Evolutionary conservation across 2,113 vertebrate species (phyloP).

Genomic region (Catagonus wagneri): DNA sequence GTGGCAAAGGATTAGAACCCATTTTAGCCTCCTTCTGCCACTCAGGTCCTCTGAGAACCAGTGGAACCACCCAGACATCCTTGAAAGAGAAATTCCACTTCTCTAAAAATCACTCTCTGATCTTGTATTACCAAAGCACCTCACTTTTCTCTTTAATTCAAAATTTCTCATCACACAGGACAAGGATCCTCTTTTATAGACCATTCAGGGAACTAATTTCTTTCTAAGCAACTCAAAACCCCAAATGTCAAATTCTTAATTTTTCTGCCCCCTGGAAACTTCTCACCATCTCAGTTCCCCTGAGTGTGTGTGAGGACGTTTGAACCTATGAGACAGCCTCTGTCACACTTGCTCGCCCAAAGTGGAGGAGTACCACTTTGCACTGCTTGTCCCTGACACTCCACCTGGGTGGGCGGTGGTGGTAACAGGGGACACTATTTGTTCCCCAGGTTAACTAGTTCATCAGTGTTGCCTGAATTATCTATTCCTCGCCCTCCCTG

Average conservation of each 20-base stretch:
- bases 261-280: not conserved
- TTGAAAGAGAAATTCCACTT: not conserved
- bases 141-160: slow-evolving; percentile 47
- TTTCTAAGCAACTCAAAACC: slow-evolving; percentile 42
- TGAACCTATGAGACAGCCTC: not conserved
- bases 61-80: not conserved
- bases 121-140: not conserved
- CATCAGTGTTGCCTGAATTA: not conserved
- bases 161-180: not conserved
- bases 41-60: not conserved
- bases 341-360: not conserved
- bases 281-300: not conserved
- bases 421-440: not conserved
- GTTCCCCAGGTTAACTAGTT: not conserved
- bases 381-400: not conserved
- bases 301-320: not conserved
- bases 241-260: slow-evolving; percentile 37
- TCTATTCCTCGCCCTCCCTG: not conserved
- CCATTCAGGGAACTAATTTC: slow-evolving; percentile 14
- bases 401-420: not conserved
- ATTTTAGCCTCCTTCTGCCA: not conserved
- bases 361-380: not conserved
- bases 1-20: not conserved
- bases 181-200: not conserved
- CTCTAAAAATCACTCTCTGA: not conserved